phyloP scores from a whole-genome alignment of 92 coral and sea anemone species.

The Siderastrea siderea region DNA sequence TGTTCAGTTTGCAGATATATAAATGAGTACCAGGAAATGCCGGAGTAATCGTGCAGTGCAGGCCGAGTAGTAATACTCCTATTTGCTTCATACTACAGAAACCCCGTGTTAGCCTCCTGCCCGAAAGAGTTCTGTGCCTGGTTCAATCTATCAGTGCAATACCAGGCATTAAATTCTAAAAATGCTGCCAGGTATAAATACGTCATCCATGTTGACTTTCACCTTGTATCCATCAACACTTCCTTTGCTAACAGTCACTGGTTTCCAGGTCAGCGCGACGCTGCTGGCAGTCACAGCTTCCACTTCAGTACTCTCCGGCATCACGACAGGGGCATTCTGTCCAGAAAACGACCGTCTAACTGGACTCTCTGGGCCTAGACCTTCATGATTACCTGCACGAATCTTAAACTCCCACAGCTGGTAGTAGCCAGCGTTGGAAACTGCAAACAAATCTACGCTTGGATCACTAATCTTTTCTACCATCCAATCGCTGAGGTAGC shows the following conservation, averaged over 20 bases:
- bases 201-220: background rate
- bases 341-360: constrained; percentile 77
- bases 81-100: too few relatives aligned
- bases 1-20: too few relatives aligned
- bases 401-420: constrained; percentile 81
- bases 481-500: background rate
- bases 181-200: too few relatives aligned
- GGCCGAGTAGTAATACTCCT: too few relatives aligned
- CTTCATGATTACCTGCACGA: constrained; percentile 67
- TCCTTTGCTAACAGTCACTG: constrained; percentile 69
- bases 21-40: too few relatives aligned
- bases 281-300: constrained; percentile 58
- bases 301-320: constrained; percentile 58
- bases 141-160: too few relatives aligned
- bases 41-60: too few relatives aligned
- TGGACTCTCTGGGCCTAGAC: constrained; percentile 78
- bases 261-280: constrained; percentile 73
- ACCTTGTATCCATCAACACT: constrained; percentile 91
- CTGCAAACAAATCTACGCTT: constrained; percentile 13
- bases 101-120: too few relatives aligned
- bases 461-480: constrained; percentile 47
- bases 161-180: too few relatives aligned
- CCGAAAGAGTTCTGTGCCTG: too few relatives aligned
- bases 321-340: constrained; percentile 78
- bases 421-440: constrained; percentile 84